These are phyloP conservation scores for Pediacus dermestoides DNA, from an alignment of 2,888 invertebrate genomes.

Conservation along the genomic window DNA sequence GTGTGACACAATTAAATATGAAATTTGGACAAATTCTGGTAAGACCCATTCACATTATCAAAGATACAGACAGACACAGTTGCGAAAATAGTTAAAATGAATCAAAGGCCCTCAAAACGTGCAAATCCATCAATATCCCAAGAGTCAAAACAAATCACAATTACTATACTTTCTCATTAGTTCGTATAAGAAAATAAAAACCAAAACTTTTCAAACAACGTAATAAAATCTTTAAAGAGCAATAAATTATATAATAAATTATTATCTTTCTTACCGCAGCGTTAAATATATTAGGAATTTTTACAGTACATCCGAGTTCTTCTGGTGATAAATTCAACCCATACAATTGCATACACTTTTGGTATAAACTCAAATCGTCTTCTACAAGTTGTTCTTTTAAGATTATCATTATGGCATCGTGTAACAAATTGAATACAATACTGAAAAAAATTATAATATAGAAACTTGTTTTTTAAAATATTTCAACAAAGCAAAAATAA, in stretches of 20 bases:
- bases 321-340: constrained; percentile 44
- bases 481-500: no score
- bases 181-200: no score
- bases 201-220: no score
- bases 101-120: no score
- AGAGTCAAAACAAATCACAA: no score
- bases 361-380: constrained; percentile 42
- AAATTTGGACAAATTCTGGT: no score
- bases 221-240: not conserved
- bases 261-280: constrained; percentile 47
- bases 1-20: no score
- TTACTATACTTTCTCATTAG: no score
- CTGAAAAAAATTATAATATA: constrained; percentile 23
- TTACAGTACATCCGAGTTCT: constrained; percentile 46
- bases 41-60: no score
- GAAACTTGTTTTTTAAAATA: constrained; percentile 2
- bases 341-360: constrained; percentile 42
- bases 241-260: constrained; percentile 9
- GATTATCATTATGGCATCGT: constrained; percentile 43
- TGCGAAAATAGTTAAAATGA: no score
- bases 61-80: no score
- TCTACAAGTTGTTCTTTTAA: constrained; percentile 36
- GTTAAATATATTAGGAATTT: constrained; percentile 46
- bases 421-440: constrained; percentile 36
- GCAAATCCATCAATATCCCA: no score